Base-by-base conservation (phyloP, 2,888 invertebrate genomes). In the Eubasilissa splendida region DNA sequence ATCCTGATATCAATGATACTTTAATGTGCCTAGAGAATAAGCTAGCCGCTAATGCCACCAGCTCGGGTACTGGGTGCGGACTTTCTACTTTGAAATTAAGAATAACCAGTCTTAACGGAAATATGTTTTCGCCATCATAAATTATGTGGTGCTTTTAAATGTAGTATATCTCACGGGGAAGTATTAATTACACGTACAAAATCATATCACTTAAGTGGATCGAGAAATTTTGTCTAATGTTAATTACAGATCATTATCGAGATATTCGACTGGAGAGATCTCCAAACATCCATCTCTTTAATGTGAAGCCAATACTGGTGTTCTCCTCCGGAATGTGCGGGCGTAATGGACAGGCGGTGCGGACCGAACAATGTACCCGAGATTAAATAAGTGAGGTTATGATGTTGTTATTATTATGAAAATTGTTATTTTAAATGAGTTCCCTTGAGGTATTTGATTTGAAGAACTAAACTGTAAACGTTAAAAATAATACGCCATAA, bases 161-260 rank as follows among this genome's bases (percentile, higher is more conserved):
- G 42, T 42, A 73, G 42, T 22, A 56, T 33, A 31, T 73, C 7
- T 8, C 9, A 33, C 10, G 50, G 54, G 12, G 56, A 58, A 75
- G 60, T 75, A 60, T 75, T 75, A 75, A 75, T 75, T 75, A 75
- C 60, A 75, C 14, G 75, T 60, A 60, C 52, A 59, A 59, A 75
- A 75, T 58, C 71, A 33, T 75, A 75, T 75, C 75, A 75, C 75
- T 56, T 56, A 75, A 75, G 59, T 52, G 59, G 75, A 75, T 75
- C 75, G 75, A 70, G 73, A 52, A 59, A 60, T 75, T 75, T 75
- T 10, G 60, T 53, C 75, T 75, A 60, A 75, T 75, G 75, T 75
- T 75, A 75, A 75, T 75, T 75, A 75, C 75, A 50, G 75, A 75
- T 75, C 50, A 75, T 75, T 75, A 75, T 70, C 59, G 59, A 50